Percentiles rank a stretch among this genome's conserved stretches.
Evolutionary conservation across 2,113 vertebrate species (phyloP).

Genomic region (Leptosomus discolor): DNA sequence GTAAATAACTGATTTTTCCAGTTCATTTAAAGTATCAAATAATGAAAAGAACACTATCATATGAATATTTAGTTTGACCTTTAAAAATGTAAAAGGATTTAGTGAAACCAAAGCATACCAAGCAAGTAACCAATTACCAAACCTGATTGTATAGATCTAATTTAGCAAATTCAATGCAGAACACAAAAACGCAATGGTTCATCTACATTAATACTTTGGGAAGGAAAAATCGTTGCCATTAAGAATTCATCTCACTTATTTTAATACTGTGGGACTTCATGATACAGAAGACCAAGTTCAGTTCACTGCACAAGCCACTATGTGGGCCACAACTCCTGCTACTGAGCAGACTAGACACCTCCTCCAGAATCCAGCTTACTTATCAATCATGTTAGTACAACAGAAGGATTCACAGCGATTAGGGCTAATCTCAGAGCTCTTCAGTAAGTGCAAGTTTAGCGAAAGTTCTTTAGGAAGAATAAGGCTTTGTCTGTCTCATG

Average conservation of each 20-base stretch:
- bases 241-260: background rate
- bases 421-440: background rate
- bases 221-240: background rate
- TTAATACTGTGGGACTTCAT: background rate
- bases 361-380: background rate
- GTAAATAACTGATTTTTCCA: background rate
- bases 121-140: background rate
- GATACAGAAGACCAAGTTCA: fast-evolving
- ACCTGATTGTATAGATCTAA: background rate
- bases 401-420: background rate
- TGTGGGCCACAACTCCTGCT: background rate
- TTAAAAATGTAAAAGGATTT: background rate
- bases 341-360: background rate
- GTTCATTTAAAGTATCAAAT: background rate
- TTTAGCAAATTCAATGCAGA: background rate
- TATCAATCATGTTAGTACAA: background rate
- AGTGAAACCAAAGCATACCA: background rate
- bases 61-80: background rate
- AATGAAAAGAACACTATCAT: background rate
- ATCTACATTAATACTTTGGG: background rate
- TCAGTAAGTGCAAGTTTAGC: background rate
- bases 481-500: background rate
- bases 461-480: background rate
- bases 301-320: background rate
- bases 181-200: background rate